phyloP scores from a whole-genome alignment of 2,113 vertebrate species.

The Engraulis encrasicolus region DNA sequence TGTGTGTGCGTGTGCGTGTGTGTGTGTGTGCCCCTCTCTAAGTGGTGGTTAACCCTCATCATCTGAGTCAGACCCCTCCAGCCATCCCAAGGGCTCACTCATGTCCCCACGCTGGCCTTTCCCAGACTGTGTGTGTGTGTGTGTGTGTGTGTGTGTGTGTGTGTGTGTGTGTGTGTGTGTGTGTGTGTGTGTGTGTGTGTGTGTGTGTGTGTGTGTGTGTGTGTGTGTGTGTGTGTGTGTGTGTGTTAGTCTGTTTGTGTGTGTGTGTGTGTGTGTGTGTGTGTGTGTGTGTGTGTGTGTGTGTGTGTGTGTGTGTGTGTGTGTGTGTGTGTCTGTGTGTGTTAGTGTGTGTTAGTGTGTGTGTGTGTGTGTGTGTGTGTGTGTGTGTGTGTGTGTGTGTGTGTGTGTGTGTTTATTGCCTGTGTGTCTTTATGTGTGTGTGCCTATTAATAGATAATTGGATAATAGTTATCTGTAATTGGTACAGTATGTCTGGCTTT shows the following conservation, averaged over 20 bases:
- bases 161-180: not conserved
- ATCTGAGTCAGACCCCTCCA: not conserved
- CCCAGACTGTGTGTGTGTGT: not conserved
- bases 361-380: too few relatives aligned
- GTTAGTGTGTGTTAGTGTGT: too few relatives aligned
- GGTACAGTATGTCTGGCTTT: not conserved
- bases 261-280: not conserved
- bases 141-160: slow-evolving; percentile 13
- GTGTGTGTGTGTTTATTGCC: not conserved
- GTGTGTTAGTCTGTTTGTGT: too few relatives aligned
- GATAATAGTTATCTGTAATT: not conserved
- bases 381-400: not conserved
- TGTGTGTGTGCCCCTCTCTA: too few relatives aligned
- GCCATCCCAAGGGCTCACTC: slow-evolving; percentile 4
- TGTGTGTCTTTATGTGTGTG: not conserved
- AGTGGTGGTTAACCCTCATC: not conserved
- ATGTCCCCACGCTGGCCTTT: not conserved
- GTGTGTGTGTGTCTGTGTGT: too few relatives aligned
- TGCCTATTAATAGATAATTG: slow-evolving; percentile 2
- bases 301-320: too few relatives aligned
- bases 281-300: not conserved
- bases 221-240: too few relatives aligned
- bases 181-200: not conserved
- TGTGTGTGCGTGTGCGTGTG: too few relatives aligned
- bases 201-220: not conserved